These are phyloP conservation scores for Oncorhynchus gorbuscha DNA, from an alignment of 2,113 vertebrate species.

Conservation along the genomic window DNA sequence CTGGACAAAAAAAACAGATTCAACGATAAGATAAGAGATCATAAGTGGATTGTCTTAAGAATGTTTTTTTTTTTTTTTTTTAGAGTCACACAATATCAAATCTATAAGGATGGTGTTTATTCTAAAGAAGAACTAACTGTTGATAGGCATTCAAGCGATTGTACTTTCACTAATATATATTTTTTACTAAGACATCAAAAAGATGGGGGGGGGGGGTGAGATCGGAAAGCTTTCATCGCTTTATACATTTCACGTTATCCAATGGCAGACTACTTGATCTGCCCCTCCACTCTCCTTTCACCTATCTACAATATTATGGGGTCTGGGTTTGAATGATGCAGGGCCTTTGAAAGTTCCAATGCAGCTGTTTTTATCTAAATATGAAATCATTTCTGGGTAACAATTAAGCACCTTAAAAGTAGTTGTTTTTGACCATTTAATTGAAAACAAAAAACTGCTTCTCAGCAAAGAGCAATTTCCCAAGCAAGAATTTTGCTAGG, in stretches of 20 bases:
- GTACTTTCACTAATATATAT: constrained; percentile 43
- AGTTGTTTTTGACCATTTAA: too few relatives aligned
- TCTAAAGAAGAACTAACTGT: constrained; percentile 36
- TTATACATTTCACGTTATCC: constrained; percentile 46
- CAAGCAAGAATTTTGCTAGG: too few relatives aligned
- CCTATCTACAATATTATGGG: constrained; percentile 27
- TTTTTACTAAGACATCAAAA: constrained; percentile 59
- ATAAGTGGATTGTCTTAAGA: constrained; percentile 70
- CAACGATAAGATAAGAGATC: constrained; percentile 51
- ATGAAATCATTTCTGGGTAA: too few relatives aligned
- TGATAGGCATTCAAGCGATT: constrained; percentile 52
- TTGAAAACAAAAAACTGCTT: too few relatives aligned
- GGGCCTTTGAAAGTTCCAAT: not conserved
- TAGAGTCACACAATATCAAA: constrained; percentile 53
- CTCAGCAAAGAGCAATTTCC: too few relatives aligned
- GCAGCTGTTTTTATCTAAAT: too few relatives aligned
- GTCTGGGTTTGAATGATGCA: constrained; percentile 7
- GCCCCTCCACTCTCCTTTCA: constrained; percentile 21
- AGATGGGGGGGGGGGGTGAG: constrained; percentile 12
- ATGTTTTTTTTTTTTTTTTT: constrained; percentile 21
- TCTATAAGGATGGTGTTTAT: constrained; percentile 50
- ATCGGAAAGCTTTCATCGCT: constrained; percentile 34
- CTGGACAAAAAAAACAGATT: constrained; percentile 36
- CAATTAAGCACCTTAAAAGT: too few relatives aligned
- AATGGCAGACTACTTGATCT: constrained; percentile 23